Percentiles rank a stretch among this genome's conserved stretches.
Evolutionary conservation across 2,888 invertebrate genomes (phyloP).

Genomic region (Frankliniella fusca): DNA sequence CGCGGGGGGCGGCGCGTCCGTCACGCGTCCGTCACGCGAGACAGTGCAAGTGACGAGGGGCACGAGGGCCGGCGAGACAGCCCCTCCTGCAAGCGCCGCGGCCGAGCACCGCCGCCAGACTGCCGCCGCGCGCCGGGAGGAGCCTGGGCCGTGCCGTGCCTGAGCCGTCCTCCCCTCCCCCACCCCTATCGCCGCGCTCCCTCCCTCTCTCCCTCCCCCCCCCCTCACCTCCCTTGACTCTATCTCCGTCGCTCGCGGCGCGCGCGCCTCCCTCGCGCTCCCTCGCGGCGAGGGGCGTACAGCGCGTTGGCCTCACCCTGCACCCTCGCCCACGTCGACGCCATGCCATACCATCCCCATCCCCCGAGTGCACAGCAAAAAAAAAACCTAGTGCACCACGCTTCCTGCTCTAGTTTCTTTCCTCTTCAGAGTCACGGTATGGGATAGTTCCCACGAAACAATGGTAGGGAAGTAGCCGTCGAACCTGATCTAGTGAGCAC

Average conservation of each 20-base stretch:
- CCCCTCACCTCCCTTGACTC: not conserved
- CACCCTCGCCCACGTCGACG: not conserved
- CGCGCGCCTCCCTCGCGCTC: conserved; percentile 9
- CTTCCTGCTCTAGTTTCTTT: no score
- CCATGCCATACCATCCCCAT: not conserved
- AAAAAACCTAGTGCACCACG: not conserved
- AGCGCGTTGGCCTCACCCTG: not conserved
- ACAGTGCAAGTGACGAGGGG: not conserved
- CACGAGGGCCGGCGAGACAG: not conserved
- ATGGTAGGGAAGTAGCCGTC: no score
- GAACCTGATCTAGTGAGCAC: no score
- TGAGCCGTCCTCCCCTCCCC: no score
- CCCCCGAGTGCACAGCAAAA: no score
- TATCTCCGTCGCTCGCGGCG: not conserved
- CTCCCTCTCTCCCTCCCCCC: not conserved
- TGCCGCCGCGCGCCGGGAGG: not conserved
- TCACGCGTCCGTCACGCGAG: no score
- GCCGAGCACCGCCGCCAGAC: not conserved
- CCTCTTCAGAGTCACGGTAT: no score
- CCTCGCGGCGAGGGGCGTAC: not conserved
- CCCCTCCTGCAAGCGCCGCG: not conserved
- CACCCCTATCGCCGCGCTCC: not conserved
- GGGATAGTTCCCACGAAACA: no score
- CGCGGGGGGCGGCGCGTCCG: no score
- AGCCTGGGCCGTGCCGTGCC: no score